Percentiles rank a stretch among this genome's conserved stretches.
Evolutionary conservation across 2,113 vertebrate species (phyloP).

Genomic region (Panurus biarmicus): DNA sequence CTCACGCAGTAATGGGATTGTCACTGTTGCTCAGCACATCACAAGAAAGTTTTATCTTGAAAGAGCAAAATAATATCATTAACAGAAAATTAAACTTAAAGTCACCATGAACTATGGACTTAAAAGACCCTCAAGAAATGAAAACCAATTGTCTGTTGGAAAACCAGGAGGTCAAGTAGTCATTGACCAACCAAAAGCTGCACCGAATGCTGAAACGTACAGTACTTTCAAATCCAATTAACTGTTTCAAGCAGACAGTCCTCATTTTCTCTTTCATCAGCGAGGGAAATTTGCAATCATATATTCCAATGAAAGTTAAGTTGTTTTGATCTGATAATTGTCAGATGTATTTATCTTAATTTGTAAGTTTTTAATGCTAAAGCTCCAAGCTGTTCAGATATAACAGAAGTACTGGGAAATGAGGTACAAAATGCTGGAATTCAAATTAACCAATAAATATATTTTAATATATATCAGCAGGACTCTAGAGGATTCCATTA

Average conservation of each 20-base stretch:
- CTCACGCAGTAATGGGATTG: constrained; percentile 60
- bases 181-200: constrained; percentile 66
- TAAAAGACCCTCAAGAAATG: constrained; percentile 61
- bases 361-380: constrained; percentile 77
- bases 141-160: constrained; percentile 66
- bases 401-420: constrained; percentile 73
- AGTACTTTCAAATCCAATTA: constrained; percentile 76
- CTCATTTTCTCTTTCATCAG: constrained; percentile 70
- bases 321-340: constrained; percentile 82
- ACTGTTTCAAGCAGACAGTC: constrained; percentile 68
- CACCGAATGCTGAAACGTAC: constrained; percentile 44
- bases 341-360: constrained; percentile 79
- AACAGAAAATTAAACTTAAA: constrained; percentile 67
- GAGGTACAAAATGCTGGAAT: constrained; percentile 81
- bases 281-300: constrained; percentile 73
- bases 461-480: constrained; percentile 87
- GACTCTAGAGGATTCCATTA: constrained; percentile 96
- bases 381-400: constrained; percentile 73
- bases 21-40: constrained; percentile 46
- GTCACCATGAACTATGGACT: constrained; percentile 59
- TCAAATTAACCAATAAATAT: constrained; percentile 87
- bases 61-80: constrained; percentile 64
- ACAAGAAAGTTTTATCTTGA: constrained; percentile 59
- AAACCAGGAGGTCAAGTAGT: constrained; percentile 71
- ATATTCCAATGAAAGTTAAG: constrained; percentile 73